phyloP scores from a whole-genome alignment of 2,113 vertebrate species.

The Microcebus tavaratra region DNA sequence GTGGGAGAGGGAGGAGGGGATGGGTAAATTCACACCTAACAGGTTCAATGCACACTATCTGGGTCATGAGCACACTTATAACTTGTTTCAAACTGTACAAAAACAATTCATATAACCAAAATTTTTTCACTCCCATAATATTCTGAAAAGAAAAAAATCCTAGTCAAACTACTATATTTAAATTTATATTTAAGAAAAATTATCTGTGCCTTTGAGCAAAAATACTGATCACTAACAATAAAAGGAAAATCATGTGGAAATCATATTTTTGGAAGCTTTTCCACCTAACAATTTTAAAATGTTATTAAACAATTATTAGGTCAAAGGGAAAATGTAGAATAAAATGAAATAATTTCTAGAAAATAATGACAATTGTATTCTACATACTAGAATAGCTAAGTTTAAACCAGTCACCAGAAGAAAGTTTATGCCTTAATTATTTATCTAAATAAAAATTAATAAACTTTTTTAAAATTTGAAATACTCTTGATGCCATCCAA shows the following conservation, averaged over 20 bases:
- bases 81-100: too few relatives aligned
- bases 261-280: neutral
- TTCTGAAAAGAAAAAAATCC: too few relatives aligned
- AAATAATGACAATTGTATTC: neutral
- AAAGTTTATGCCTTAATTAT: neutral
- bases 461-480: neutral
- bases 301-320: neutral
- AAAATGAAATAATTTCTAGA: neutral
- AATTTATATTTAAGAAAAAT: neutral
- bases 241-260: neutral
- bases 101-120: too few relatives aligned
- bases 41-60: too few relatives aligned
- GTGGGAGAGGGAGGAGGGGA: too few relatives aligned
- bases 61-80: too few relatives aligned
- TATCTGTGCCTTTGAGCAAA: neutral
- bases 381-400: neutral
- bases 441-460: neutral
- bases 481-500: neutral
- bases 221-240: neutral
- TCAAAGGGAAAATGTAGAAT: neutral
- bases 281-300: neutral
- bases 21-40: too few relatives aligned
- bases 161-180: too few relatives aligned
- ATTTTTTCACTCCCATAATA: too few relatives aligned
- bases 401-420: neutral